Percentiles rank a stretch among this genome's conserved stretches.
These are phyloP conservation scores for Syrrhaptes paradoxus DNA, from an alignment of 2,113 vertebrate genomes.

Conservation along the genomic window DNA sequence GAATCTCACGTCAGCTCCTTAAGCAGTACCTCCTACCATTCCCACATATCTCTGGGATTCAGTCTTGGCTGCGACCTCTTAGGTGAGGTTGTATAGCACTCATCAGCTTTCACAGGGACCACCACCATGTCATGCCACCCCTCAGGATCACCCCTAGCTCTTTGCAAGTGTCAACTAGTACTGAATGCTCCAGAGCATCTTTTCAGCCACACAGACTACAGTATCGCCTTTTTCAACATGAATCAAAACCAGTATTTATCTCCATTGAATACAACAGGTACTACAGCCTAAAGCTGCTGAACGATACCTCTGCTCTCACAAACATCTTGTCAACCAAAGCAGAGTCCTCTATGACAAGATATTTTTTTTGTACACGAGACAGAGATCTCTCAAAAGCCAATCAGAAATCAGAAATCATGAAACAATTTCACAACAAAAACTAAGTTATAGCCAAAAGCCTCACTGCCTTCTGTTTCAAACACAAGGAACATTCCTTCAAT, in stretches of 20 bases:
- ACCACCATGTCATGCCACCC: neutral
- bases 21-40: neutral
- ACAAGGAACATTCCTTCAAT: conserved; percentile 62
- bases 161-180: neutral
- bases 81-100: neutral
- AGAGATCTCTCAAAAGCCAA: conserved; percentile 51
- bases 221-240: neutral
- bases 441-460: conserved; percentile 57
- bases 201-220: neutral
- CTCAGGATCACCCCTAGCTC: neutral
- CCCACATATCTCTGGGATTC: neutral
- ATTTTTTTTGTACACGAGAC: conserved; percentile 14
- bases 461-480: conserved; percentile 65
- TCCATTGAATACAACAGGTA: neutral
- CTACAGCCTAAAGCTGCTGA: neutral
- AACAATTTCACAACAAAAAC: conserved; percentile 61
- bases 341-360: conserved; percentile 18
- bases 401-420: conserved; percentile 53
- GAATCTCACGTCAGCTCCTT: neutral
- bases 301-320: neutral
- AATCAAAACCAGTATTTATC: neutral
- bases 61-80: neutral
- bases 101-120: neutral
- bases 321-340: conserved; percentile 44
- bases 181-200: neutral